These are phyloP conservation scores for Ophion slaviceki DNA, from an alignment of 2,888 invertebrate genomes.

Conservation along the genomic window DNA sequence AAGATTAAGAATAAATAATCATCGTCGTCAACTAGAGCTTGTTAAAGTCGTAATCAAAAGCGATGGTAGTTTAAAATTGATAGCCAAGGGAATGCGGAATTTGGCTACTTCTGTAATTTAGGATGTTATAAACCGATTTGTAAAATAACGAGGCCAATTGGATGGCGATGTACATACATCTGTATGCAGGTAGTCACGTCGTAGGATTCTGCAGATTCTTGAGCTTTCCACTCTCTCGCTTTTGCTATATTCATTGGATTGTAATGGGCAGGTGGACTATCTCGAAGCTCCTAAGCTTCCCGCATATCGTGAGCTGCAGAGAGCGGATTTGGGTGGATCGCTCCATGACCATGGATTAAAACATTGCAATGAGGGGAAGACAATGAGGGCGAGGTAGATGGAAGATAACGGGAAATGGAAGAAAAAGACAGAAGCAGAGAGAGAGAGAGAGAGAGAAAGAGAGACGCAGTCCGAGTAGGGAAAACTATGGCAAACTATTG, in stretches of 20 bases:
- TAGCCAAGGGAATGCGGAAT: background rate
- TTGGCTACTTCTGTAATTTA: constrained; percentile 1
- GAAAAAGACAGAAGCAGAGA: background rate
- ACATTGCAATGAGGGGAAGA: constrained; percentile 29
- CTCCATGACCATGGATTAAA: constrained; percentile 54
- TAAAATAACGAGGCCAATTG: constrained; percentile 30
- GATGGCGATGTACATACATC: background rate
- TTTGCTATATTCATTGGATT: constrained; percentile 6
- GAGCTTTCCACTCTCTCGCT: constrained; percentile 3
- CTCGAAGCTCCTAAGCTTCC: constrained; percentile 34
- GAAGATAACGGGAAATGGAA: background rate
- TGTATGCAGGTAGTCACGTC: background rate
- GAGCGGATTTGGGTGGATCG: constrained; percentile 46
- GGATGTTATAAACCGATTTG: constrained; percentile 43
- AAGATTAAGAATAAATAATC: too few relatives aligned
- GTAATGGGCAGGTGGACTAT: constrained; percentile 19
- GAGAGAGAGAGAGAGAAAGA: constrained; percentile 4
- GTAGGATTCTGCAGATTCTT: constrained; percentile 28
- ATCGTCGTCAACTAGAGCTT: too few relatives aligned
- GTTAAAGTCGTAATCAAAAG: background rate
- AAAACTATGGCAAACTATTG: background rate
- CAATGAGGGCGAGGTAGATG: constrained; percentile 2
- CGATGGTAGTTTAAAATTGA: background rate
- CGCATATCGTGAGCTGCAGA: constrained; percentile 55
- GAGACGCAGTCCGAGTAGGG: background rate